phyloP scores from a whole-genome alignment of 2,888 invertebrate species.

The Helicoverpa assulta region DNA sequence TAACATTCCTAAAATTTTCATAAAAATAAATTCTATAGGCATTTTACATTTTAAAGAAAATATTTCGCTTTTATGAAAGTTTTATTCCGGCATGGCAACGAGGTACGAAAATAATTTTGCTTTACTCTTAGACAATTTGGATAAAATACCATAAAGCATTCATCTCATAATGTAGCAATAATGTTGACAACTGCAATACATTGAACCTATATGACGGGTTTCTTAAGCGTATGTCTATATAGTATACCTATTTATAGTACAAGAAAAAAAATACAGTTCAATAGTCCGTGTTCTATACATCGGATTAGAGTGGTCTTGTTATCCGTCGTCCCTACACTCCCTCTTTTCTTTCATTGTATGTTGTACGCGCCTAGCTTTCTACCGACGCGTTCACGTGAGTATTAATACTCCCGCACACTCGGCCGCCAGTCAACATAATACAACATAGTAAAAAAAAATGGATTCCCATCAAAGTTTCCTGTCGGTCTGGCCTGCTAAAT shows the following conservation, averaged over 20 bases:
- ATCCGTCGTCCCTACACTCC: constrained; percentile 28
- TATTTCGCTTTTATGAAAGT: neutral
- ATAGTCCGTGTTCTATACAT: constrained; percentile 27
- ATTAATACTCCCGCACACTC: neutral
- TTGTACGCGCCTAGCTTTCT: constrained; percentile 23
- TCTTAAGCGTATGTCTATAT: no score
- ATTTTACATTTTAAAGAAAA: neutral
- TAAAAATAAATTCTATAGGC: neutral
- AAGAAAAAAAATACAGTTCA: constrained; percentile 10
- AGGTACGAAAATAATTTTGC: no score
- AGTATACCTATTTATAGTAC: no score
- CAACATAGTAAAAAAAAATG: no score
- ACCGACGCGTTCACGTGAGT: constrained; percentile 21
- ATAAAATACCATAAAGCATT: no score
- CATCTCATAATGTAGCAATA: no score
- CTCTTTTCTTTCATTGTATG: constrained; percentile 32
- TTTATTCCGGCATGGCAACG: neutral
- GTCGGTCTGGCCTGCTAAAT: no score
- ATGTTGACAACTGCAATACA: no score
- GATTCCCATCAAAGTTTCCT: no score
- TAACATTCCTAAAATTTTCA: constrained; percentile 10
- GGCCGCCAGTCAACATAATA: no score
- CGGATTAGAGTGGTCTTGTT: constrained; percentile 33
- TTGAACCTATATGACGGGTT: no score
- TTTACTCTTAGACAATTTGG: no score